Evolutionary conservation across 92 coral and sea anemone species (phyloP), one percentile per base, ranked within the genome.

Genomic region (Heliopora coerulea): DNA sequence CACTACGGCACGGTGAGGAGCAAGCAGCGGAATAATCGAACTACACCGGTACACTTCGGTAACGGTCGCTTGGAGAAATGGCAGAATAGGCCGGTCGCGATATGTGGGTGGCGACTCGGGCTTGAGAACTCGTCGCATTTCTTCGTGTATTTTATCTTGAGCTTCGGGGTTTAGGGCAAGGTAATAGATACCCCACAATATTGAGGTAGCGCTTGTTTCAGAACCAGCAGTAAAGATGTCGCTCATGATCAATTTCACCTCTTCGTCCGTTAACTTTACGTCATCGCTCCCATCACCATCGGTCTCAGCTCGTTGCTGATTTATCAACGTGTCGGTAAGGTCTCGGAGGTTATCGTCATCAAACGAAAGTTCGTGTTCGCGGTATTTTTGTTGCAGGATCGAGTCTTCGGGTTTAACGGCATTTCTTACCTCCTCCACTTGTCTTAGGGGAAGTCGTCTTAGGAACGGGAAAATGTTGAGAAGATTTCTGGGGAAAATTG

Each of bases 381-480:
- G 65, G 44, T 70, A 89, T 29, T 77, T 80, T 32, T 67, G 62
- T 0, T 41, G 17, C 15, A 89, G 27, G 28, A 86, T 65, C 31
- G 61, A 57, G 49, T 83, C 84, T n/a, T 84, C 72, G 34, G 69
- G 65, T 13, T 42, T 40, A 25, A 70, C 62, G 13, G 83, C 59
- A 28, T 59, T 18, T 28, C 28, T 78, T 2, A 86, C 28, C 35
- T 40, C 62, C 39, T 44, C 27, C 2, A 63, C 32, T 39, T 72
- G 58, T 41, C 67, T 56, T 11, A 84, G 49, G 0, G 88, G 88
- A 58, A 84, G 77, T 28, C 59, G 49, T 18, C 60, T 52, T 40
- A 86, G 62, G 73, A 79, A 68, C 25, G 96, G 96, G 41, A 89
- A 83, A n/a, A 86, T 40, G 63, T 89, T 90, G 39, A 35, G 62